phyloP scores from a whole-genome alignment of 2,888 invertebrate species.

The Hyles lineata region DNA sequence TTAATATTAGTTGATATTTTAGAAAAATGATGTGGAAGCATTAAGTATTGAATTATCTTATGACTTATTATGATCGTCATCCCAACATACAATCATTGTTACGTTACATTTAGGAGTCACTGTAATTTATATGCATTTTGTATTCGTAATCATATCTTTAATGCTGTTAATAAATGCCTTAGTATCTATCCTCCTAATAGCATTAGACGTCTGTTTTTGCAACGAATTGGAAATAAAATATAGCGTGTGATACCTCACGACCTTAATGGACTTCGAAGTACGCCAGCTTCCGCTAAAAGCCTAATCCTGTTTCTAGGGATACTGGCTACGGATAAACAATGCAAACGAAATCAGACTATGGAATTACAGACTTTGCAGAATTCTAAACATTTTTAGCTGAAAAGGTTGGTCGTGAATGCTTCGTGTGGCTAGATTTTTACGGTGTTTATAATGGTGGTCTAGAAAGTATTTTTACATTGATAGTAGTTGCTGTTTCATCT shows the following conservation, averaged over 20 bases:
- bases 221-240: neutral
- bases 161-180: neutral
- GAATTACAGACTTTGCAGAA: neutral
- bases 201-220: neutral
- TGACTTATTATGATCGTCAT: too few species aligned
- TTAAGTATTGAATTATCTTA: too few species aligned
- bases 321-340: neutral
- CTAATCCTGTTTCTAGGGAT: slow-evolving; percentile 13
- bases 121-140: too few species aligned
- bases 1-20: too few species aligned
- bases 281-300: slow-evolving; percentile 3
- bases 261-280: slow-evolving; percentile 21
- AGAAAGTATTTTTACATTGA: too few species aligned
- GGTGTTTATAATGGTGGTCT: too few species aligned
- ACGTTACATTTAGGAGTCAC: too few species aligned
- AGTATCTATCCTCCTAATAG: neutral
- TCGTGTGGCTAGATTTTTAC: neutral
- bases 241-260: neutral
- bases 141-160: too few species aligned
- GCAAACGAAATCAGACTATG: neutral
- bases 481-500: too few species aligned
- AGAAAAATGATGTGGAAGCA: too few species aligned
- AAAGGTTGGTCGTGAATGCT: neutral
- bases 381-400: neutral
- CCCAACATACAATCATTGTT: too few species aligned